These are phyloP conservation scores for Cheilosia urbana DNA, from an alignment of 2,888 invertebrate species.

Conservation along the genomic window DNA sequence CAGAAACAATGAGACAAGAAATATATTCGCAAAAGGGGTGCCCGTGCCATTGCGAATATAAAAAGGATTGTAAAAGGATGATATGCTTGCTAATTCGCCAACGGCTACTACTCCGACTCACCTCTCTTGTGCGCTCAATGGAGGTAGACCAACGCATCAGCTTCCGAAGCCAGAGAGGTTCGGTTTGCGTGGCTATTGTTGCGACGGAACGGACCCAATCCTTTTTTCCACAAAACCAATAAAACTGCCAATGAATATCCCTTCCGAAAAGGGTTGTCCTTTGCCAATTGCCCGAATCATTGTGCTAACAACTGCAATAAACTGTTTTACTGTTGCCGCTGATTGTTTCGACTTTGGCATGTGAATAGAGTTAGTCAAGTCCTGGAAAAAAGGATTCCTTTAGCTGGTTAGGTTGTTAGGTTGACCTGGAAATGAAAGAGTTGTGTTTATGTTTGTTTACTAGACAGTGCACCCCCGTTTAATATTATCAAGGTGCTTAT, in stretches of 20 bases:
- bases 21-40: slow-evolving; percentile 62
- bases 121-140: slow-evolving; percentile 53
- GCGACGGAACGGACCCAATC: slow-evolving; percentile 30
- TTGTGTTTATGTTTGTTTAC: slow-evolving; percentile 67
- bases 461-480: slow-evolving; percentile 43
- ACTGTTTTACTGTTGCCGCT: slow-evolving; percentile 71
- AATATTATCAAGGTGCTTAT: slow-evolving; percentile 17
- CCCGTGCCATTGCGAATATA: slow-evolving; percentile 35
- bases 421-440: slow-evolving; percentile 25
- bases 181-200: slow-evolving; percentile 59
- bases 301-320: slow-evolving; percentile 74
- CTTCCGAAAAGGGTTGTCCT: slow-evolving; percentile 64
- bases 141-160: slow-evolving; percentile 75
- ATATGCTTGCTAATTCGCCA: slow-evolving; percentile 74
- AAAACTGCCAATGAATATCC: slow-evolving; percentile 63
- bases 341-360: slow-evolving; percentile 62
- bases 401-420: not conserved
- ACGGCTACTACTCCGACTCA: slow-evolving; percentile 49
- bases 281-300: slow-evolving; percentile 67
- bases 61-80: slow-evolving; percentile 74
- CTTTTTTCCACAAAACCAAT: slow-evolving; percentile 72
- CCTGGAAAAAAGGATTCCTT: slow-evolving; percentile 45
- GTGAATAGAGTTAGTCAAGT: slow-evolving; percentile 14
- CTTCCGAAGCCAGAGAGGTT: slow-evolving; percentile 63
- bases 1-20: slow-evolving; percentile 14